Percentiles rank a stretch among this genome's conserved stretches.
phyloP scores from a whole-genome alignment of 2,797 vertebrate genomes.

The Betta splendens region DNA sequence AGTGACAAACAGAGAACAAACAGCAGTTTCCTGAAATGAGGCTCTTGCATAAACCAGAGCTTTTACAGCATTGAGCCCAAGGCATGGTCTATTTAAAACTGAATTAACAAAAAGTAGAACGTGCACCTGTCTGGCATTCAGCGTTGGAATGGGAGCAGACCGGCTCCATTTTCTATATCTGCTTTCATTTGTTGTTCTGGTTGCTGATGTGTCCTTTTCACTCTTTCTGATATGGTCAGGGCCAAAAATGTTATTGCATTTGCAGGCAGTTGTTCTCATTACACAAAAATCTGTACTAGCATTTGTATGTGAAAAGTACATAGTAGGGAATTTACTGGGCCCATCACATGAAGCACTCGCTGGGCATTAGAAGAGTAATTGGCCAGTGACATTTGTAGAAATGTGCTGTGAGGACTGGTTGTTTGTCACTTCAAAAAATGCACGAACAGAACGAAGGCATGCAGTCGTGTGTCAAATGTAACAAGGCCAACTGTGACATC shows the following conservation, averaged over 20 bases:
- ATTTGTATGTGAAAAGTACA: neutral
- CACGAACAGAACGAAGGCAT: neutral
- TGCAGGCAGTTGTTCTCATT: neutral
- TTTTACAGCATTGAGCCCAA: constrained; percentile 25
- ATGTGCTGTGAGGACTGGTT: constrained; percentile 45
- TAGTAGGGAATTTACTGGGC: constrained; percentile 23
- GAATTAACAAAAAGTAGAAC: constrained; percentile 23
- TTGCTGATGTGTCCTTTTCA: neutral
- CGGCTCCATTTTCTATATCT: neutral
- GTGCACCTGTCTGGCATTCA: constrained; percentile 20
- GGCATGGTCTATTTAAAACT: constrained; percentile 28
- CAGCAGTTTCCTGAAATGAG: constrained; percentile 3
- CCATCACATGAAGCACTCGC: constrained; percentile 24
- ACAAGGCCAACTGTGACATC: neutral
- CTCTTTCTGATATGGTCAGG: neutral
- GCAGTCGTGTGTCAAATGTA: neutral
- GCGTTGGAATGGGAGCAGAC: neutral
- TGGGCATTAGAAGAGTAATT: constrained; percentile 51
- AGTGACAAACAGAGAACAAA: constrained; percentile 30
- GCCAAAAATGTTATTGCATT: neutral
- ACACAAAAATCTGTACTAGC: neutral
- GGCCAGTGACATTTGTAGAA: constrained; percentile 50
- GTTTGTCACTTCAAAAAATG: constrained; percentile 49
- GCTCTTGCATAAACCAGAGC: constrained; percentile 5
- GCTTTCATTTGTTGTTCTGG: constrained; percentile 9